Conservation (phyloP, 2,113 vertebrate species). For the Tyto alba region DNA sequence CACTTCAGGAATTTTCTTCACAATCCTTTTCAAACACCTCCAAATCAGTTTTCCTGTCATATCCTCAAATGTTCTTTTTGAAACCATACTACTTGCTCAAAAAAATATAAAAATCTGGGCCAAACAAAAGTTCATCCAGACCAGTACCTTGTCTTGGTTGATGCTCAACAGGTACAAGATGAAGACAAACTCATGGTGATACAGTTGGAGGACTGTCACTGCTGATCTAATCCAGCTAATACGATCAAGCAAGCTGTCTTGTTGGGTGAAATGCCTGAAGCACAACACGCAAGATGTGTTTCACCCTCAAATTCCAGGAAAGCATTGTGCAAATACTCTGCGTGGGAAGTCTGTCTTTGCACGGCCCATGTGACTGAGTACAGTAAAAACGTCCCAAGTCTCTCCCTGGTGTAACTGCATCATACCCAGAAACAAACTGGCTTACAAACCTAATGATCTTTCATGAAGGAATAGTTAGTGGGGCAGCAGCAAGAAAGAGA, state of each 20-base stretch:
- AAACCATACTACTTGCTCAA: background rate
- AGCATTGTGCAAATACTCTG: slow-evolving; percentile 58
- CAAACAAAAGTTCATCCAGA: background rate
- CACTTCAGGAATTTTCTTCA: background rate
- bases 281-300: slow-evolving; percentile 56
- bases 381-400: slow-evolving; percentile 11
- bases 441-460: background rate
- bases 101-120: background rate
- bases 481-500: background rate
- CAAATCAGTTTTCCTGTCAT: background rate
- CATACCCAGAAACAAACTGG: background rate
- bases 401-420: background rate
- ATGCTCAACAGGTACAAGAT: background rate
- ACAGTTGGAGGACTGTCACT: background rate
- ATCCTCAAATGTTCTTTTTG: background rate
- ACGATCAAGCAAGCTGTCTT: slow-evolving; percentile 9
- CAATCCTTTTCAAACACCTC: background rate
- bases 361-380: background rate
- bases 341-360: slow-evolving; percentile 27
- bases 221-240: slow-evolving; percentile 22
- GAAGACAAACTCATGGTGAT: background rate
- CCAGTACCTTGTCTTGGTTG: background rate
- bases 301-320: slow-evolving; percentile 65
- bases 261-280: slow-evolving; percentile 52
- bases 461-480: background rate